Evolutionary conservation across 2,113 vertebrate genomes (phyloP).

Genomic region (Pelmatolapia mariae): DNA sequence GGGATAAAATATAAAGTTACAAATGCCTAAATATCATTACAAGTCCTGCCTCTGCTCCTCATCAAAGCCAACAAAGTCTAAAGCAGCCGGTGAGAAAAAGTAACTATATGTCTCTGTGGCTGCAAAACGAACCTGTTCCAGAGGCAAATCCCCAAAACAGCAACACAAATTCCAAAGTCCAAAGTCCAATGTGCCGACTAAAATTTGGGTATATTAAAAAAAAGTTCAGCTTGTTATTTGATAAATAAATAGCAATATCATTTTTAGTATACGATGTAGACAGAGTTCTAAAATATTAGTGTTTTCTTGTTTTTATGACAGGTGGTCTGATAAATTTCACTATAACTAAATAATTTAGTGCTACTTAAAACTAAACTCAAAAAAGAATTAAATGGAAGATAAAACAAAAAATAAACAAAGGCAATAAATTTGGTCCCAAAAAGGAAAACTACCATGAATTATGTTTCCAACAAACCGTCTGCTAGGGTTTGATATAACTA

Average conservation of each 20-base stretch:
- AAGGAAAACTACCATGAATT: not conserved
- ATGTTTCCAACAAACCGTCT: not conserved
- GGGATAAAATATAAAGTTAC: not conserved
- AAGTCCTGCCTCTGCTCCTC: not conserved
- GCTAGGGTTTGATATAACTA: not conserved
- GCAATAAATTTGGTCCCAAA: not conserved
- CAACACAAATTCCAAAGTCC: not conserved
- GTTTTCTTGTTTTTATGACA: not conserved
- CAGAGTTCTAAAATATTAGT: not conserved
- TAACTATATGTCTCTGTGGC: not conserved
- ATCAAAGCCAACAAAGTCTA: not conserved
- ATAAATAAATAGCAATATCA: not conserved
- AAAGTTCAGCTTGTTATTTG: not conserved
- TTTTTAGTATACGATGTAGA: not conserved
- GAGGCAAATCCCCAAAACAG: not conserved
- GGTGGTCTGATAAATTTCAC: not conserved
- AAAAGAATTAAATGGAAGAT: not conserved
- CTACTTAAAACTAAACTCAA: not conserved
- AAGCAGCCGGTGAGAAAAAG: not conserved
- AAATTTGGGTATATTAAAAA: accelerated
- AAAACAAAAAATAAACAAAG: not conserved
- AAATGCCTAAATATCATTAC: not conserved
- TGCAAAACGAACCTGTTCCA: not conserved
- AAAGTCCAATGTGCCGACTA: not conserved
- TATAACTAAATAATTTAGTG: not conserved